Conservation (phyloP, 2,888 invertebrate species). For the Zeuzera pyrina region DNA sequence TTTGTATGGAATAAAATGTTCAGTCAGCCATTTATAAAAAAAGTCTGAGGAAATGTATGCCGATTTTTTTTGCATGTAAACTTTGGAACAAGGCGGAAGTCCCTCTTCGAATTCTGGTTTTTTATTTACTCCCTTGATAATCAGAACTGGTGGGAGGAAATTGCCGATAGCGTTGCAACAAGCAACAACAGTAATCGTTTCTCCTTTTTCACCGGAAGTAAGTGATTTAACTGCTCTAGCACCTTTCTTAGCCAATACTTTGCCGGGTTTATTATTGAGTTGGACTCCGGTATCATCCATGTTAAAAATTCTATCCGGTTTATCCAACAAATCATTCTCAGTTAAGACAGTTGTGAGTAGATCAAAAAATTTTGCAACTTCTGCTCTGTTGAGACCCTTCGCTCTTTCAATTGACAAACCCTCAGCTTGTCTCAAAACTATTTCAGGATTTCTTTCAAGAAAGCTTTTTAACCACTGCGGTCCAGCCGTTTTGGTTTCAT, state of each 20-base stretch:
- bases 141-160: constrained; percentile 21
- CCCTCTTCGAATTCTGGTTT: constrained; percentile 20
- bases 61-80: constrained; percentile 20
- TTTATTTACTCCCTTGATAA: constrained; percentile 19
- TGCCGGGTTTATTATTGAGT: too few species aligned
- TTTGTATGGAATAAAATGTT: constrained; percentile 20
- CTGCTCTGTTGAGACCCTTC: constrained; percentile 18
- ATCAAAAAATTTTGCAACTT: constrained; percentile 19
- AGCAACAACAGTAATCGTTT: constrained; percentile 20
- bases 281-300: too few species aligned
- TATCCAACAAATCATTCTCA: constrained; percentile 21
- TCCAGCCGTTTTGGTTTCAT: constrained; percentile 20
- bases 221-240: constrained; percentile 23
- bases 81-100: constrained; percentile 14
- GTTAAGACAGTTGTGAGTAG: constrained; percentile 14
- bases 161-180: constrained; percentile 25
- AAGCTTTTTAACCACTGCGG: constrained; percentile 20
- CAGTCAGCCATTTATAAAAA: constrained; percentile 19
- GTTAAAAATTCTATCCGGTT: constrained; percentile 30
- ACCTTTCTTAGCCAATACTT: constrained; percentile 33
- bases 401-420: constrained; percentile 22
- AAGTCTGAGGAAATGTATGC: constrained; percentile 18
- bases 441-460: constrained; percentile 17
- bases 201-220: constrained; percentile 29
- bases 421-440: constrained; percentile 21